Evolutionary conservation across 1,140 invertebrate genomes (phyloP).

Genomic region (Drosophila bifasciata): DNA sequence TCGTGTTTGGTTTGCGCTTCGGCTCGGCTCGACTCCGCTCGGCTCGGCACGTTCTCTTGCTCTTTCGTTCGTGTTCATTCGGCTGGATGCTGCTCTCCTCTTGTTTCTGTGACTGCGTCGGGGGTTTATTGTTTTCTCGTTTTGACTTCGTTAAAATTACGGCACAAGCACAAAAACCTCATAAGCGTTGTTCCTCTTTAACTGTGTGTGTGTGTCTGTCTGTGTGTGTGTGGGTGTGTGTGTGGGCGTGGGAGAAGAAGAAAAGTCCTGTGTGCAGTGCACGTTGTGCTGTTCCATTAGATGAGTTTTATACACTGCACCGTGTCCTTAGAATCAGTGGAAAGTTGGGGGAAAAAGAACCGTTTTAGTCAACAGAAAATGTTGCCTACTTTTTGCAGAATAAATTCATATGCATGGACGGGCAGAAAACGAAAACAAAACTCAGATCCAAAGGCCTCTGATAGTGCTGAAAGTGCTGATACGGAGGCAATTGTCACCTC

Average conservation of each 20-base stretch:
- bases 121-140: slow-evolving; percentile 79
- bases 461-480: too few species aligned
- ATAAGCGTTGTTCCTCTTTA: slow-evolving; percentile 61
- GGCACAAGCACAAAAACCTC: slow-evolving; percentile 81
- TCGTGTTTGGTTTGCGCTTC: slow-evolving; percentile 3
- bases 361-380: too few species aligned
- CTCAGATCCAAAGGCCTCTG: too few species aligned
- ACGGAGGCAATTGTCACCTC: too few species aligned
- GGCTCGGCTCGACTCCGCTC: too few species aligned
- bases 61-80: slow-evolving; percentile 12
- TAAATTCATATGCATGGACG: too few species aligned
- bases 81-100: slow-evolving; percentile 21
- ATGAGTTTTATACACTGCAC: slow-evolving; percentile 14
- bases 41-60: neutral
- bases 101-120: slow-evolving; percentile 40
- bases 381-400: slow-evolving; percentile 3
- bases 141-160: slow-evolving; percentile 82
- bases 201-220: slow-evolving; percentile 7
- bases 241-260: neutral
- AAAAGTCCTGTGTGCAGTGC: too few species aligned
- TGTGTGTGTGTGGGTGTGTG: slow-evolving; percentile 12
- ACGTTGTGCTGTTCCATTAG: slow-evolving; percentile 12
- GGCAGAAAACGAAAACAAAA: neutral
- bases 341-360: neutral
- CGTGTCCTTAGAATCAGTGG: slow-evolving; percentile 1